Base-by-base conservation (phyloP, 2,113 vertebrate genomes). In the Chlorocebus sabaeus region DNA sequence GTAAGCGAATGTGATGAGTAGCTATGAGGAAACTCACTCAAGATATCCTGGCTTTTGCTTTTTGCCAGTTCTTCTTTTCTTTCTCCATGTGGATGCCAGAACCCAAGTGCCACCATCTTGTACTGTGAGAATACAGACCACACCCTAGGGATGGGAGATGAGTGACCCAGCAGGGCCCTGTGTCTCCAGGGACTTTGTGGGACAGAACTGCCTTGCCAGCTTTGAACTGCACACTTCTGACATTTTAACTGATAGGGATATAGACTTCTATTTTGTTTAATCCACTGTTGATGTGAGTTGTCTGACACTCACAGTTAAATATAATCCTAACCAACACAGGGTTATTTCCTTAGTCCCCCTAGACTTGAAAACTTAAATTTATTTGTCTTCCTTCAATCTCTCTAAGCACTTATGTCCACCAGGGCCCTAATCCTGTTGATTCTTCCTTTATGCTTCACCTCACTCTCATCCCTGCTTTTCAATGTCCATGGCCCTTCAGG, bases 251-350 rank as follows among this genome's bases (percentile, higher is more conserved):
- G 17, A 72, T 43, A 81, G 35, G 89, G 70, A 96, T 91, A 48
- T n/a, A 78, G 59, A 59, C 12, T 64, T 95, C 16, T 14, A 7
- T 89, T 97, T 90, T 68, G 50, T 68, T 67, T 50, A 82, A 80
- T 78, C 32, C 86, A 52, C 38, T 64, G 70, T 72, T 89, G 88
- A 94, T 86, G 75, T 87, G 75, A 55, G 22, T 86, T 32, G 45
- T 79, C 96, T 84, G 91, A 64, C 50, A 83, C 45, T 95, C 79
- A 85, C n/a, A 59, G 30, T 90, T 93, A 83, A 88, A 90, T 81
- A 81, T 67, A 88, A 76, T 70, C 84, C 88, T 80, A 95, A 78
- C 75, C 55, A 87, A 84, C 72, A 76, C 30, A 87, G 64, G 7
- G 20, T 64, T 89, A 40, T 52, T 94, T 73, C 64, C 76, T 93